These are phyloP conservation scores for Catalaphyllia jardinei DNA, from an alignment of 64 coral and sea anemone species.

Conservation along the genomic window DNA sequence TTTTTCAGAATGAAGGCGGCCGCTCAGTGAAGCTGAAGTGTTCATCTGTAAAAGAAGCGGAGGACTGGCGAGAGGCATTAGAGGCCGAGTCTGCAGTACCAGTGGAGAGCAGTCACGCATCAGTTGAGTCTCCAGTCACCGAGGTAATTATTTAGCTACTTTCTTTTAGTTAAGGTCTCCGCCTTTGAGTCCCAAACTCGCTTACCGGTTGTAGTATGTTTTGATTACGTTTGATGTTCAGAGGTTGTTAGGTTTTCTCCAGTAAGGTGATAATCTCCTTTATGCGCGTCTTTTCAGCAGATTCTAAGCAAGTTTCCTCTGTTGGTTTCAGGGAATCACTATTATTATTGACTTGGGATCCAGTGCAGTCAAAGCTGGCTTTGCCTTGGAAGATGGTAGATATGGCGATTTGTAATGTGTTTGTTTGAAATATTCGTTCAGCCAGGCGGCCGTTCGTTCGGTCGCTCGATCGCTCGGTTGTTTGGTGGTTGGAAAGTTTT, in stretches of 20 bases:
- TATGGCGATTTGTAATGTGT: not conserved
- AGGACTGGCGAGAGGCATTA: constrained; percentile 84
- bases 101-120: constrained; percentile 1
- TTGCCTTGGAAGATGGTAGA: constrained; percentile 79
- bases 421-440: too few species aligned
- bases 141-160: not conserved
- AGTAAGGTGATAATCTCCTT: too few species aligned
- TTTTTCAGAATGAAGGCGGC: not conserved
- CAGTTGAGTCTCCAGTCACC: not conserved
- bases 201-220: too few species aligned
- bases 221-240: too few species aligned
- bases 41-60: constrained; percentile 68
- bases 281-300: too few species aligned
- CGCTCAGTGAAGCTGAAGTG: constrained; percentile 65
- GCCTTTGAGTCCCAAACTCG: too few species aligned
- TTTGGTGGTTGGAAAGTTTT: too few species aligned
- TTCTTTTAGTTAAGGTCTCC: too few species aligned
- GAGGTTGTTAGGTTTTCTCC: too few species aligned
- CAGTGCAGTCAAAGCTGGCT: constrained; percentile 85
- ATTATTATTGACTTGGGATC: constrained; percentile 88
- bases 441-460: too few species aligned
- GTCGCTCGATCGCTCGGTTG: too few species aligned
- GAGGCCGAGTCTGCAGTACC: constrained; percentile 67
- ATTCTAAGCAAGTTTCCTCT: not conserved
- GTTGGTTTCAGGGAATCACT: constrained; percentile 48